Conservation (phyloP, 1,140 invertebrate species). For the Drosophila kepulauana region DNA sequence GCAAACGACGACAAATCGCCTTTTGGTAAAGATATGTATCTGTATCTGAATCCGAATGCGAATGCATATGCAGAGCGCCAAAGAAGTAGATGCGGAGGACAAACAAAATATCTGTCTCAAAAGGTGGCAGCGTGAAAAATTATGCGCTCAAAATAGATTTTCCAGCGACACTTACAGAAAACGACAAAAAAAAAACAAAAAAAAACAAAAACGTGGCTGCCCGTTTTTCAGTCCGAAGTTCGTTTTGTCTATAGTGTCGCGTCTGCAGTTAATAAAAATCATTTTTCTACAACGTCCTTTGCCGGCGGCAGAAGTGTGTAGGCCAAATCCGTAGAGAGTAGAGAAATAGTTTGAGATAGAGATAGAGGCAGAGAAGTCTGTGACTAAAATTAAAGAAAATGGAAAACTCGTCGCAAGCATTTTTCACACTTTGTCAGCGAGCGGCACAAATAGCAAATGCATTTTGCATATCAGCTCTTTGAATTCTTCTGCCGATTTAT, state of each 20-base stretch:
- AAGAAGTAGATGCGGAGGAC: neutral
- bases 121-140: conserved; percentile 77
- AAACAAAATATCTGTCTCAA: conserved; percentile 49
- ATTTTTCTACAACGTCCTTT: conserved; percentile 58
- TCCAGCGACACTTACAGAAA: conserved; percentile 53
- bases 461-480: conserved; percentile 41
- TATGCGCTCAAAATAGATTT: conserved; percentile 79
- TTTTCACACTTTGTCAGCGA: conserved; percentile 75
- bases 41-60: no score
- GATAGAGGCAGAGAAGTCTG: neutral
- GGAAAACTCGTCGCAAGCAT: conserved; percentile 63
- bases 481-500: conserved; percentile 37
- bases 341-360: neutral
- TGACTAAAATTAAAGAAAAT: conserved; percentile 49
- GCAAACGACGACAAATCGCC: conserved; percentile 73
- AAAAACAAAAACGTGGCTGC: conserved; percentile 8
- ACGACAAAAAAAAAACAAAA: conserved; percentile 2
- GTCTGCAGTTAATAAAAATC: conserved; percentile 75
- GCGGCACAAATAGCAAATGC: conserved; percentile 34
- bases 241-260: conserved; percentile 27
- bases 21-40: conserved; percentile 47
- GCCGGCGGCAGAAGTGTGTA: conserved; percentile 57
- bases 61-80: conserved; percentile 29
- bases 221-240: conserved; percentile 6
- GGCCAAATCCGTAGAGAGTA: conserved; percentile 42